Conservation (phyloP, 1,140 invertebrate genomes). For the Neotoxoptera formosana region DNA sequence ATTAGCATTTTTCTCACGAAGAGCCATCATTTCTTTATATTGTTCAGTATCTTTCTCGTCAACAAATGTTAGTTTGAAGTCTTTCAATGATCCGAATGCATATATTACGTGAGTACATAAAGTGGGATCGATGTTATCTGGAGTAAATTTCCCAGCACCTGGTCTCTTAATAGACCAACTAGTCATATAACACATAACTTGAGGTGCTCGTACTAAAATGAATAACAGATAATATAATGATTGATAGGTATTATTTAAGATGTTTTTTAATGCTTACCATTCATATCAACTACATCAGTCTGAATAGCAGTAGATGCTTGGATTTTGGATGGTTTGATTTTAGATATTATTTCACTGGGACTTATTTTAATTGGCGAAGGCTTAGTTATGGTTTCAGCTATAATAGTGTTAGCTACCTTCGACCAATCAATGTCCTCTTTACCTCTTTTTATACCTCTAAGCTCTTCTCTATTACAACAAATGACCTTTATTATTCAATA, state of each 20-base stretch:
- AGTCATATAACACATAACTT: slow-evolving; percentile 92
- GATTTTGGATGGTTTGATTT: slow-evolving; percentile 69
- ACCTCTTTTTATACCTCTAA: slow-evolving; percentile 80
- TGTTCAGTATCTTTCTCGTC: slow-evolving; percentile 78
- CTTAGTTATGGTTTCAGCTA: slow-evolving; percentile 71
- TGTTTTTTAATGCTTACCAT: slow-evolving; percentile 62
- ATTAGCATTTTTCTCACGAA: slow-evolving; percentile 89
- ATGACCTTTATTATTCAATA: background rate
- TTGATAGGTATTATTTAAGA: background rate
- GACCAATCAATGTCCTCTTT: slow-evolving; percentile 88
- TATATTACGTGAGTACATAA: slow-evolving; percentile 94
- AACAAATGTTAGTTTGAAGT: slow-evolving; percentile 79
- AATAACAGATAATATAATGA: background rate
- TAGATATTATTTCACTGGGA: slow-evolving; percentile 75
- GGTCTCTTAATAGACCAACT: slow-evolving; percentile 93
- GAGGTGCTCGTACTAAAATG: slow-evolving; percentile 75
- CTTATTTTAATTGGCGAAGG: slow-evolving; percentile 81
- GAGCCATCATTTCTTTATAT: slow-evolving; percentile 81
- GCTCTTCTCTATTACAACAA: slow-evolving; percentile 74
- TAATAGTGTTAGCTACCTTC: slow-evolving; percentile 72
- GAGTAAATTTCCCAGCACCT: slow-evolving; percentile 83
- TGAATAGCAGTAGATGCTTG: slow-evolving; percentile 62
- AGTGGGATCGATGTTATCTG: slow-evolving; percentile 84
- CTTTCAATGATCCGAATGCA: slow-evolving; percentile 88
- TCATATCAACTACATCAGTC: slow-evolving; percentile 64